These are phyloP conservation scores for Nebria brevicollis DNA, from an alignment of 2,888 invertebrate species.

Conservation along the genomic window DNA sequence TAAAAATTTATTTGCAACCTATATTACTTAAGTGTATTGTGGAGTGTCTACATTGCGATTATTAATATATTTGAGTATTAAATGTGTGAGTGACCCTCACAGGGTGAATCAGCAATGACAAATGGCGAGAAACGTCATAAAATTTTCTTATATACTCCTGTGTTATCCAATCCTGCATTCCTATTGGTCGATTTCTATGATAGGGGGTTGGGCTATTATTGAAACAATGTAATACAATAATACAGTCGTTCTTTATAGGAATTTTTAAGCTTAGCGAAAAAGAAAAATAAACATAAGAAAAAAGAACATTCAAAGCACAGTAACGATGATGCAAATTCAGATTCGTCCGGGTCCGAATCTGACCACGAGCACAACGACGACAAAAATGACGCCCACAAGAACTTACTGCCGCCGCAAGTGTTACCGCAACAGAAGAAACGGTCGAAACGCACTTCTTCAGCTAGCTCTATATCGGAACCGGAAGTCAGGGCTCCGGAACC, in stretches of 20 bases:
- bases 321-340: conserved; percentile 58
- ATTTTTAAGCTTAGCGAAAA: conserved; percentile 82
- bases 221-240: no score
- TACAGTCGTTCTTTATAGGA: conserved; percentile 68
- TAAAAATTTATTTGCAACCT: no score
- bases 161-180: no score
- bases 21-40: no score
- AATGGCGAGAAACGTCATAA: no score
- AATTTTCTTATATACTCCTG: no score
- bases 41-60: no score
- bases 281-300: conserved; percentile 73
- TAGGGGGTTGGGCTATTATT: no score
- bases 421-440: conserved; percentile 50
- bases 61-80: no score
- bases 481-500: conserved; percentile 56
- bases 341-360: conserved; percentile 55
- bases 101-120: no score
- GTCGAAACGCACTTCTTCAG: conserved; percentile 56
- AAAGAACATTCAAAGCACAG: conserved; percentile 51
- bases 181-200: no score
- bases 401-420: neutral
- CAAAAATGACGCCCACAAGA: conserved; percentile 50
- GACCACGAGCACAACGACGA: conserved; percentile 57
- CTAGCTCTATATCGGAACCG: conserved; percentile 55
- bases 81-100: no score